These are phyloP conservation scores for Gonatopus flavifemur DNA, from an alignment of 1,140 invertebrate genomes.

Conservation along the genomic window DNA sequence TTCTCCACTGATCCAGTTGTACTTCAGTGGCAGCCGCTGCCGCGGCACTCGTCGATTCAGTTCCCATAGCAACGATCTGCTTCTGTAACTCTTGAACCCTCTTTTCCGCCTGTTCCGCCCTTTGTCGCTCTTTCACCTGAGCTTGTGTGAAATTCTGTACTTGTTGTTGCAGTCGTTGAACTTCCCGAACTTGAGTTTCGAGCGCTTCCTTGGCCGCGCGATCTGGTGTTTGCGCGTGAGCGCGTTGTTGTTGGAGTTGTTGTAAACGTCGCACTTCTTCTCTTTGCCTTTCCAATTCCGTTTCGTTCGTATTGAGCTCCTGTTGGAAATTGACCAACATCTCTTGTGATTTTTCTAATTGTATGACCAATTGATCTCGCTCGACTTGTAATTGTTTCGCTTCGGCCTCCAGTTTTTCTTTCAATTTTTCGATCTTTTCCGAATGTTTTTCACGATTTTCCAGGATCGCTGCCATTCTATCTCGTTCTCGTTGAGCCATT, in stretches of 20 bases:
- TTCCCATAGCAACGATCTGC: conserved; percentile 50
- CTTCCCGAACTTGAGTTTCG: conserved; percentile 69
- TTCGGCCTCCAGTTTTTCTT: conserved; percentile 80
- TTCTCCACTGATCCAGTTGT: conserved; percentile 77
- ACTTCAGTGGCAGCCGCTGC: conserved; percentile 45
- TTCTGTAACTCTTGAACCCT: conserved; percentile 59
- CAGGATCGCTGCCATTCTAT: conserved; percentile 72
- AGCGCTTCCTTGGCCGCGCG: conserved; percentile 71
- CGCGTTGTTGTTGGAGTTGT: conserved; percentile 65
- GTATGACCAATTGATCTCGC: conserved; percentile 82
- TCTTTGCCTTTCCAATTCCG: conserved; percentile 76
- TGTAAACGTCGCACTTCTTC: conserved; percentile 77
- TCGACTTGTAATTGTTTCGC: conserved; percentile 83
- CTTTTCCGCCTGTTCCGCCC: conserved; percentile 67
- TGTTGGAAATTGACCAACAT: conserved; percentile 92
- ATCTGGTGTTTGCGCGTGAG: conserved; percentile 69
- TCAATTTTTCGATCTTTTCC: conserved; percentile 80
- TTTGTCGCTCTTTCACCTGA: conserved; percentile 65
- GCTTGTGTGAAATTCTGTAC: conserved; percentile 69
- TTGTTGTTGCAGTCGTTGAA: conserved; percentile 74
- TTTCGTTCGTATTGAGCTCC: conserved; percentile 79
- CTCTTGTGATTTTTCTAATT: conserved; percentile 89
- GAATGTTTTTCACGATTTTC: conserved; percentile 76
- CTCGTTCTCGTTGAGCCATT: conserved; percentile 69
- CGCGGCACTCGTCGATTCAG: conserved; percentile 41